These are phyloP conservation scores for Mesodorylaimus sp. DNA, from an alignment of 2,888 invertebrate genomes.

Conservation along the genomic window DNA sequence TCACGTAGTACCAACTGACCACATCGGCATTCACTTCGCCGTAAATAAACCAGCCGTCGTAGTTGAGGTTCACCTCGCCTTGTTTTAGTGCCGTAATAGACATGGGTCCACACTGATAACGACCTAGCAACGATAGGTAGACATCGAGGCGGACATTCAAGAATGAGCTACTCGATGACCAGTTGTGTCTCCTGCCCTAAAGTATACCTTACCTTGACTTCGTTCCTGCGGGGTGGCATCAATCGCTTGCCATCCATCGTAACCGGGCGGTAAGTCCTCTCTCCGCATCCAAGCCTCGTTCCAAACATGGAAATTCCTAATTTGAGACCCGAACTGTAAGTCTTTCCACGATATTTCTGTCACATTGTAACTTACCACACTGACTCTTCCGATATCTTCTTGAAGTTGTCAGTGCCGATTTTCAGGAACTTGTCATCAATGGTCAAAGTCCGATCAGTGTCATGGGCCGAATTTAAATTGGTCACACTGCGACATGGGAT, in stretches of 20 bases:
- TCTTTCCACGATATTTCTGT: neutral
- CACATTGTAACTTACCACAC: conserved; percentile 45
- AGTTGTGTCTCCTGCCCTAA: neutral
- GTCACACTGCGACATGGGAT: conserved; percentile 69
- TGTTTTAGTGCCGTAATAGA: conserved; percentile 61
- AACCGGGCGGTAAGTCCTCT: conserved; percentile 51
- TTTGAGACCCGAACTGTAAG: neutral
- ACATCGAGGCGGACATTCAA: neutral
- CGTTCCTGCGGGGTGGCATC: conserved; percentile 70
- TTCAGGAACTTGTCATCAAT: conserved; percentile 66
- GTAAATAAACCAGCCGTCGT: conserved; percentile 65
- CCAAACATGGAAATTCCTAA: conserved; percentile 84
- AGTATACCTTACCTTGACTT: conserved; percentile 29
- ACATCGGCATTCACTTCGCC: conserved; percentile 87
- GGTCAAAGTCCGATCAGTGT: conserved; percentile 71
- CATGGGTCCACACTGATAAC: conserved; percentile 70
- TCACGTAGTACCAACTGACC: conserved; percentile 67
- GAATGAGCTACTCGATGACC: neutral
- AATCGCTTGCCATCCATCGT: conserved; percentile 78
- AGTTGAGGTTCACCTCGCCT: conserved; percentile 60
- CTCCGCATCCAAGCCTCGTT: conserved; percentile 84
- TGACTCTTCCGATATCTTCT: conserved; percentile 62
- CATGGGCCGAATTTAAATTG: conserved; percentile 78
- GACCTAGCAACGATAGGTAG: conserved; percentile 20
- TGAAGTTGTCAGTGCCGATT: conserved; percentile 57